Conservation (phyloP, 1,140 invertebrate genomes). For the Coptotermes formosanus region DNA sequence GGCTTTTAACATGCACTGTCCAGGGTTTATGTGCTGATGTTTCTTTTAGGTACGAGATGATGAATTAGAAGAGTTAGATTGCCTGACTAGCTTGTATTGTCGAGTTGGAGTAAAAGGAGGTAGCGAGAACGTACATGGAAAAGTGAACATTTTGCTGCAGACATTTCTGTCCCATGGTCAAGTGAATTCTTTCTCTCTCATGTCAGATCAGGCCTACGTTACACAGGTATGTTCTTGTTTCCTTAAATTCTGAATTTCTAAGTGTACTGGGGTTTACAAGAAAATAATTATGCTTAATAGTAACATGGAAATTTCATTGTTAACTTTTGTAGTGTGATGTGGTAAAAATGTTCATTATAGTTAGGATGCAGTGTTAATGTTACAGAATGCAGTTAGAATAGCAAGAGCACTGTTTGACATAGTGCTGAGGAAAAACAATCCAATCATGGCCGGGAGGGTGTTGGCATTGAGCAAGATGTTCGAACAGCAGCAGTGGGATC, state of each 20-base stretch:
- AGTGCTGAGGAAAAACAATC: conserved; percentile 83
- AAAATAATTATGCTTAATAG: not conserved
- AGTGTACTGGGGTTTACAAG: not conserved
- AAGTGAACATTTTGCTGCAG: conserved; percentile 97
- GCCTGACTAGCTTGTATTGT: conserved; percentile 68
- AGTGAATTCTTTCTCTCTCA: conserved; percentile 84
- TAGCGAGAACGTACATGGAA: conserved; percentile 87
- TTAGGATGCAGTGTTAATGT: conserved; percentile 30
- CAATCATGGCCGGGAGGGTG: conserved; percentile 80
- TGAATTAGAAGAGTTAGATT: conserved; percentile 87
- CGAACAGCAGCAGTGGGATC: conserved; percentile 85
- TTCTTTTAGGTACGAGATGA: conserved; percentile 80
- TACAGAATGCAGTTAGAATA: conserved; percentile 86
- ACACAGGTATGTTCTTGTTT: conserved; percentile 65
- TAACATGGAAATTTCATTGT: too few species aligned
- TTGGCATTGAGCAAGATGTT: conserved; percentile 86
- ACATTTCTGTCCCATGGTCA: conserved; percentile 79
- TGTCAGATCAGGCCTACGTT: conserved; percentile 92
- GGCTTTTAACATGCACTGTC: too few species aligned
- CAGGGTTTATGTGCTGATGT: not conserved
- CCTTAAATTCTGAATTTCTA: not conserved
- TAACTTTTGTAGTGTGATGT: too few species aligned
- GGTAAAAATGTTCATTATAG: too few species aligned
- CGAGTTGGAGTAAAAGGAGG: conserved; percentile 74
- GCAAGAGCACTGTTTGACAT: conserved; percentile 93